These are phyloP conservation scores for Trissolcus brochymenae DNA, from an alignment of 2,888 invertebrate species.

Conservation along the genomic window DNA sequence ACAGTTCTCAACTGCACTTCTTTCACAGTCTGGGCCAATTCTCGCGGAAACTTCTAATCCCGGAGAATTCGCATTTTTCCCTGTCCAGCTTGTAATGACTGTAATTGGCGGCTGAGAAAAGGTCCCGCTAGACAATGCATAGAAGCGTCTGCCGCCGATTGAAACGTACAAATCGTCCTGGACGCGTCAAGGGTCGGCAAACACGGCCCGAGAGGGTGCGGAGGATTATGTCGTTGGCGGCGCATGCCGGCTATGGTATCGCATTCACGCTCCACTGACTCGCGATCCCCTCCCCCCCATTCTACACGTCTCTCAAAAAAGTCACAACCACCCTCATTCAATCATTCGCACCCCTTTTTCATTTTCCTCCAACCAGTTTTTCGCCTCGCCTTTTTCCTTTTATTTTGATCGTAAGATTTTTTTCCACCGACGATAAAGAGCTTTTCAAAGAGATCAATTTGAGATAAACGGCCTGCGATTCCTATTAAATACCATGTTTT, in stretches of 20 bases:
- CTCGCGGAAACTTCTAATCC: slow-evolving; percentile 36
- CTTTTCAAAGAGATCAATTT: slow-evolving; percentile 52
- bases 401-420: slow-evolving; percentile 48
- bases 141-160: slow-evolving; percentile 63
- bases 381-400: slow-evolving; percentile 17
- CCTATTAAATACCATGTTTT: slow-evolving; percentile 48
- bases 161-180: slow-evolving; percentile 69
- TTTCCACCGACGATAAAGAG: slow-evolving; percentile 38
- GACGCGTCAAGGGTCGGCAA: slow-evolving; percentile 60
- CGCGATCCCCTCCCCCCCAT: slow-evolving; percentile 34
- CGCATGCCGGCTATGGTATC: slow-evolving; percentile 70
- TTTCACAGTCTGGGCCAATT: slow-evolving; percentile 28
- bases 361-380: slow-evolving; percentile 35
- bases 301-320: slow-evolving; percentile 41
- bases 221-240: slow-evolving; percentile 37
- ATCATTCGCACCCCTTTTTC: slow-evolving; percentile 55
- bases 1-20: slow-evolving; percentile 16
- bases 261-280: slow-evolving; percentile 73
- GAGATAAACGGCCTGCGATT: slow-evolving; percentile 38
- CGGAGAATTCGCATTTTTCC: slow-evolving; percentile 48
- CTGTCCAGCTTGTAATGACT: slow-evolving; percentile 37
- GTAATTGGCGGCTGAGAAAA: slow-evolving; percentile 38
- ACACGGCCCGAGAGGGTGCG: slow-evolving; percentile 53
- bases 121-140: slow-evolving; percentile 49
- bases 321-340: slow-evolving; percentile 58